Evolutionary conservation across 1,140 invertebrate species (phyloP), one percentile per base, ranked within the genome.

Genomic region (Ceratina calcarata): DNA sequence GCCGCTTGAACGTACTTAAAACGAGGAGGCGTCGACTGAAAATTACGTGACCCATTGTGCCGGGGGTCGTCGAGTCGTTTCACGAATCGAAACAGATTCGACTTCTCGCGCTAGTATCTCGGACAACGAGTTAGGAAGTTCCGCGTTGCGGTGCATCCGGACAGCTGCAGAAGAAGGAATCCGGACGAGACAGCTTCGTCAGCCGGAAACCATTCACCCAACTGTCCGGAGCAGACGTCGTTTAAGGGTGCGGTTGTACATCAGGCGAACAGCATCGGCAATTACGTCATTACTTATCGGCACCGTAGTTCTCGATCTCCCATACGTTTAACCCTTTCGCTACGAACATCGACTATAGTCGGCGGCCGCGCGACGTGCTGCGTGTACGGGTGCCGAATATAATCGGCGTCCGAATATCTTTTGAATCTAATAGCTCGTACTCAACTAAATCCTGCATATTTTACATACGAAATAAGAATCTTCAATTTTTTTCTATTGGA

Each of bases 161-260:
- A 71, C 70, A 67, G 67, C 53, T 57, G 60, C 20, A 3, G 27
- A 20, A 49, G 61, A 67, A 67, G 66, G 12, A 53, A 3, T 37
- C 20, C 73, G 71, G 62, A 45, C 74, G 68, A 80, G 69, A 68
- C 24, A 32, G 62, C 64, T 15, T 75, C 66, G 83, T 85, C 84
- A 85, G 75, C 74, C 71, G 75, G 80, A 86, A 86, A 76, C 76
- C 81, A 85, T 81, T 86, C 80, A 74, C 57, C 20, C 76, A 51
- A 64, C 84, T 86, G 76, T 85, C 74, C 64, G 37, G 20, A n/a
- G 57, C 84, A 86, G 76, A 82, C 82, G 68, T 80, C 80, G 61
- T 83, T 86, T 77, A 80, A 86, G 60, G 64, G 66, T 51, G 60
- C 68, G 67, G 20, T n/a, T 73, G 58, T 76, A 67, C 49, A 66